phyloP scores from a whole-genome alignment of 1,140 invertebrate species.

The Brachystomella parvula region DNA sequence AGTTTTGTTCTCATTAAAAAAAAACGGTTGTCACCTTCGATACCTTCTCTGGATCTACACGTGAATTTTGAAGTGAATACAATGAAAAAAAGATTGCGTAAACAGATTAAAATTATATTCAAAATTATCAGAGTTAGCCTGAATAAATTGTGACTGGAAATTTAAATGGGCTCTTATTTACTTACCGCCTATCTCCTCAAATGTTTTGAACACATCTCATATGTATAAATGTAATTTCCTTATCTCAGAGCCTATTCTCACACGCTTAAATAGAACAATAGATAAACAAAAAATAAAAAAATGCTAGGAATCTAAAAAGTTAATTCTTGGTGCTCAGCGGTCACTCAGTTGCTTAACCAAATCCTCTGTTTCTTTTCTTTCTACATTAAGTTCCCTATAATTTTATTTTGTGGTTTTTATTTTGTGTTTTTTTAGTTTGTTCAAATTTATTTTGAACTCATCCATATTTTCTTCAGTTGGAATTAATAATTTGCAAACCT shows the following conservation, averaged over 20 bases:
- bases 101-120: background rate
- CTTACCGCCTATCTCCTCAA: too few species aligned
- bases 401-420: constrained; percentile 7
- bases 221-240: background rate
- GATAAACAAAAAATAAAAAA: background rate
- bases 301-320: background rate
- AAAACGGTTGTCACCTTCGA: too few species aligned
- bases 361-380: background rate
- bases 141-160: background rate
- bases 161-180: too few species aligned
- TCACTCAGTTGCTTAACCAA: background rate
- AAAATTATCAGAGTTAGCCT: background rate
- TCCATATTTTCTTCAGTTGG: background rate
- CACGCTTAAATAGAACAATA: background rate
- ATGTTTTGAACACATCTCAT: background rate
- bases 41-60: too few species aligned
- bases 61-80: too few species aligned
- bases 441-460: background rate
- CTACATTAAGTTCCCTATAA: background rate
- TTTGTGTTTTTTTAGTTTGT: constrained; percentile 3
- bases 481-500: background rate
- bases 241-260: background rate
- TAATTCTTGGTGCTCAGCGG: background rate
- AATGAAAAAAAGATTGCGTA: too few species aligned
- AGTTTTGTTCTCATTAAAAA: too few species aligned